Conservation (phyloP, 2,113 vertebrate genomes). For the Erinaceus europaeus region DNA sequence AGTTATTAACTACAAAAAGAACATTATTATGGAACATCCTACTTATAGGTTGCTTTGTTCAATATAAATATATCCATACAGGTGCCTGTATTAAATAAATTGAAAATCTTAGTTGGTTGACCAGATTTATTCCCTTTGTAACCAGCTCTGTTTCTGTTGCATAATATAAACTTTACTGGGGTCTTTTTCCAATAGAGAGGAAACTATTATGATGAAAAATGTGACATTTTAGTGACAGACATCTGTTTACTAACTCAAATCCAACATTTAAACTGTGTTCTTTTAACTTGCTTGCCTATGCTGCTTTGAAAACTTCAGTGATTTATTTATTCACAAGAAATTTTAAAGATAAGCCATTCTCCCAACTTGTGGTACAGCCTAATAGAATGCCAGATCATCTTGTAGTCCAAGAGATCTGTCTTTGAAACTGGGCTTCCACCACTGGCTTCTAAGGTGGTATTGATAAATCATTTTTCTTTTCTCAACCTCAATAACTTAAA, state of each 20-base stretch:
- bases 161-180: slow-evolving; percentile 18
- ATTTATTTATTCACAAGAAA: slow-evolving; percentile 9
- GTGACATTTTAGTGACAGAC: slow-evolving; percentile 51
- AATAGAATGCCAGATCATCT: background rate
- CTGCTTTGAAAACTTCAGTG: slow-evolving; percentile 16
- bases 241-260: slow-evolving; percentile 59
- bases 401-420: background rate
- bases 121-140: slow-evolving; percentile 40
- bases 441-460: no score
- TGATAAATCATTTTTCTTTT: background rate
- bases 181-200: slow-evolving; percentile 52
- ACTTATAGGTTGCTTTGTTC: background rate
- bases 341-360: background rate
- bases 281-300: slow-evolving; percentile 17
- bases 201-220: slow-evolving; percentile 63
- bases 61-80: background rate
- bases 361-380: background rate
- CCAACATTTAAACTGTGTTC: slow-evolving; percentile 54
- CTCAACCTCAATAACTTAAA: background rate
- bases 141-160: slow-evolving; percentile 53
- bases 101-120: slow-evolving; percentile 28
- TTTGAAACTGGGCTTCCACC: background rate
- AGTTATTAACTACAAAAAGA: slow-evolving; percentile 5
- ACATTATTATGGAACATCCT: background rate
- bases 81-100: slow-evolving; percentile 24